phyloP scores from a whole-genome alignment of 2,797 vertebrate species.

The Poeciliopsis gracilis region DNA sequence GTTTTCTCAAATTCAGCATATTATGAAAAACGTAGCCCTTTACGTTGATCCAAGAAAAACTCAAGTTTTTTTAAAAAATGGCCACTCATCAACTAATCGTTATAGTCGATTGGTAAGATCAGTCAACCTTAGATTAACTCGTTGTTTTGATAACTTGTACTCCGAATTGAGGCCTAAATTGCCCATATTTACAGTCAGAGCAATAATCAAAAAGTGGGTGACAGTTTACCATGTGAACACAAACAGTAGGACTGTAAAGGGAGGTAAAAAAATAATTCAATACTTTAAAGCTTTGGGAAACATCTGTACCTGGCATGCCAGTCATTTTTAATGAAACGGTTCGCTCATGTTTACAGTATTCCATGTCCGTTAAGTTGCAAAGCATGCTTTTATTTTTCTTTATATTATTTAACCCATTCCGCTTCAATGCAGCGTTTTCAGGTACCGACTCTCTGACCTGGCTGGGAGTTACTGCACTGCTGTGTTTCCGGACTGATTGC shows the following conservation, averaged over 20 bases:
- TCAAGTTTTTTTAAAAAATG: no score
- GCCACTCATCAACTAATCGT: no score
- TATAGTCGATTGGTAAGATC: no score
- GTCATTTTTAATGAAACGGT: neutral
- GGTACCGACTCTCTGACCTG: neutral
- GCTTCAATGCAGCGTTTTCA: neutral
- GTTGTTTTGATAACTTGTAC: no score
- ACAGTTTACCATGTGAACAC: neutral
- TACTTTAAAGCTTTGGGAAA: neutral
- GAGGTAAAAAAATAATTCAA: neutral
- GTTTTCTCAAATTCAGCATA: no score
- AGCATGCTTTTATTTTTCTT: neutral
- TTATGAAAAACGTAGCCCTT: no score
- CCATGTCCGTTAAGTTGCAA: neutral
- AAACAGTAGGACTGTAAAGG: neutral
- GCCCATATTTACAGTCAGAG: neutral
- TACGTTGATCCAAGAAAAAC: no score
- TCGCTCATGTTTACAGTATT: neutral
- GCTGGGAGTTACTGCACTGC: slow-evolving; percentile 39
- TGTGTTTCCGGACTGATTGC: slow-evolving; percentile 42
- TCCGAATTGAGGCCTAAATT: neutral
- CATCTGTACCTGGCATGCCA: neutral
- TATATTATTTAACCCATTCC: neutral
- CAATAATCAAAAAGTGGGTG: neutral
- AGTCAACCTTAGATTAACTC: no score